Percentiles rank a stretch among this genome's conserved stretches.
Evolutionary conservation across 2,888 invertebrate species (phyloP).

Genomic region (Sclerodermus sp.): DNA sequence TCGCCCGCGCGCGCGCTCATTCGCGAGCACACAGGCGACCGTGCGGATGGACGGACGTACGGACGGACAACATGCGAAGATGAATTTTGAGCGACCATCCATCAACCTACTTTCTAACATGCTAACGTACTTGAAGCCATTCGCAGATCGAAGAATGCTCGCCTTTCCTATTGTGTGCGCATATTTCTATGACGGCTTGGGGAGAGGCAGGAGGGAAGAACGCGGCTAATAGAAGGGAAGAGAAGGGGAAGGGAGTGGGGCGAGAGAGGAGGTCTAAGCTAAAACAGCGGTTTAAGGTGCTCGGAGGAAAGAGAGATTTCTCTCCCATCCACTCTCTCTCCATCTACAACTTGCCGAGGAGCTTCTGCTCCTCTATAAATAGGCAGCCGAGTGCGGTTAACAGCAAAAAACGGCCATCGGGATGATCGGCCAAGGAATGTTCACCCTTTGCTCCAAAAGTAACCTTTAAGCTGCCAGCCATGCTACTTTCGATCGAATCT

Average conservation of each 20-base stretch:
- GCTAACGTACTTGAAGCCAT: neutral
- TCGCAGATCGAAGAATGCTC: neutral
- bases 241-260: neutral
- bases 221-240: too few relatives aligned
- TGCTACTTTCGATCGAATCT: too few relatives aligned
- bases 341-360: too few relatives aligned
- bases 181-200: neutral
- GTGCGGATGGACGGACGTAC: too few relatives aligned
- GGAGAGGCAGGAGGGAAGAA: too few relatives aligned
- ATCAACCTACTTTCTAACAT: constrained; percentile 2
- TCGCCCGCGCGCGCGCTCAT: too few relatives aligned
- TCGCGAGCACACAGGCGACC: too few relatives aligned
- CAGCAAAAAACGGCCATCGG: constrained; percentile 39
- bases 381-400: constrained; percentile 27
- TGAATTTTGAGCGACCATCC: neutral
- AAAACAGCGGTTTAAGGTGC: constrained; percentile 8
- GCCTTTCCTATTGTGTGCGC: neutral
- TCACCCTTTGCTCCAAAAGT: constrained; percentile 30
- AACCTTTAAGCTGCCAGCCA: too few relatives aligned
- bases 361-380: constrained; percentile 34
- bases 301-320: constrained; percentile 10
- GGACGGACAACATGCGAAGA: neutral
- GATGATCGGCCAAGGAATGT: constrained; percentile 43
- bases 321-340: too few relatives aligned
- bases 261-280: neutral